Evolutionary conservation across 2,797 vertebrate species (phyloP).

Genomic region (Rhynchonycteris naso): DNA sequence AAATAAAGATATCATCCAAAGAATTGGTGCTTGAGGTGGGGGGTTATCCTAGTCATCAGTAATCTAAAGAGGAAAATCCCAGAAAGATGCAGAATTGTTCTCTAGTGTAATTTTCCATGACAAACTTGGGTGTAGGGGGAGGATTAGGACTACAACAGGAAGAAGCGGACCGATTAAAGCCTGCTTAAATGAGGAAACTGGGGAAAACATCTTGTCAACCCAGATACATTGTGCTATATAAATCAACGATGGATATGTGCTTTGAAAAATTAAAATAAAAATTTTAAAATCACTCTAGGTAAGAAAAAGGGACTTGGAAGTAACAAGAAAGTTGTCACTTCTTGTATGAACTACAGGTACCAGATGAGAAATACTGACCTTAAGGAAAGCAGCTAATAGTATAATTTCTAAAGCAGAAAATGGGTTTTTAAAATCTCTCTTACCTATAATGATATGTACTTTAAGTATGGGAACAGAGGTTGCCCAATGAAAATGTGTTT

Average conservation of each 20-base stretch:
- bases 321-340: slow-evolving; percentile 14
- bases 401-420: slow-evolving; percentile 19
- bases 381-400: slow-evolving; percentile 15
- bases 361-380: slow-evolving; percentile 28
- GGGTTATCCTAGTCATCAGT: neutral
- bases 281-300: neutral
- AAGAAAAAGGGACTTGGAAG: slow-evolving; percentile 37
- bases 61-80: slow-evolving; percentile 44
- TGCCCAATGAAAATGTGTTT: neutral
- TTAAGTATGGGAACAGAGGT: neutral
- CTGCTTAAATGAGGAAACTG: slow-evolving; percentile 19
- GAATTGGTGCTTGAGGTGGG: neutral
- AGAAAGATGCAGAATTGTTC: neutral
- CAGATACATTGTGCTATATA: neutral
- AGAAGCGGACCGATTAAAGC: neutral
- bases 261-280: slow-evolving; percentile 37
- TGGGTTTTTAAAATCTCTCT: neutral
- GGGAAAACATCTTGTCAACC: neutral
- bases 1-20: neutral
- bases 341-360: neutral
- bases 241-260: neutral
- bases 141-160: neutral
- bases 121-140: neutral
- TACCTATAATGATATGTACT: neutral
- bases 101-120: neutral